Percentiles rank a stretch among this genome's conserved stretches.
phyloP scores from a whole-genome alignment of 2,113 vertebrate species.

The Lophotis ruficrista region DNA sequence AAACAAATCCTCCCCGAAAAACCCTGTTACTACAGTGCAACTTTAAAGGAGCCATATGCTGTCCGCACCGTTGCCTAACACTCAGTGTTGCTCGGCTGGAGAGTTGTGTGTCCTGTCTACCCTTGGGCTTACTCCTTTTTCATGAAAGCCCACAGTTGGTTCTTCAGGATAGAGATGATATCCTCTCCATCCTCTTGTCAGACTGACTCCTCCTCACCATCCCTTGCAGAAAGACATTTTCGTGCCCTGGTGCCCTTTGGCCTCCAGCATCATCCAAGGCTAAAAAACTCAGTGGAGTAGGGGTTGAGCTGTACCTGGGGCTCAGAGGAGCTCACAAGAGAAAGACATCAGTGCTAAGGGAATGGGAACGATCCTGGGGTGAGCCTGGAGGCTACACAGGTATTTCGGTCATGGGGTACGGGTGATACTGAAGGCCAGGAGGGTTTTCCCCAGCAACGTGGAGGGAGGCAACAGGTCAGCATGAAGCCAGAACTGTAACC shows the following conservation, averaged over 20 bases:
- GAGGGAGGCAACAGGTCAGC: background rate
- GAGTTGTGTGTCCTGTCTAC: background rate
- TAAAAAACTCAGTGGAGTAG: background rate
- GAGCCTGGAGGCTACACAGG: background rate
- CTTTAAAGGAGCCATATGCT: background rate
- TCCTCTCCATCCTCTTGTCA: background rate
- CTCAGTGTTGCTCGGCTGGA: background rate
- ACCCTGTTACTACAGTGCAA: background rate
- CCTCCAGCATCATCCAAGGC: background rate
- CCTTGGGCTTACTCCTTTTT: background rate
- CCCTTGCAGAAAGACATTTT: background rate
- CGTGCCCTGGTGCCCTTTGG: background rate
- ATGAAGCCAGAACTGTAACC: background rate
- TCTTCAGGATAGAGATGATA: background rate
- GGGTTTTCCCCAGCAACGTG: background rate
- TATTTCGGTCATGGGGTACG: accelerated
- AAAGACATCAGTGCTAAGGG: background rate
- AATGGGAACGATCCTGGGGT: background rate
- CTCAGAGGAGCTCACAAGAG: background rate
- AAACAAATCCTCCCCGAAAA: background rate
- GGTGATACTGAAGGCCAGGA: background rate
- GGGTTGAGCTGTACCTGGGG: background rate
- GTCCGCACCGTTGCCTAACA: no score
- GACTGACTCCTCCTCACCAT: background rate
- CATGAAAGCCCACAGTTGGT: background rate